These are phyloP conservation scores for Anas platyrhynchos DNA, from an alignment of 2,113 vertebrate genomes.

Conservation along the genomic window DNA sequence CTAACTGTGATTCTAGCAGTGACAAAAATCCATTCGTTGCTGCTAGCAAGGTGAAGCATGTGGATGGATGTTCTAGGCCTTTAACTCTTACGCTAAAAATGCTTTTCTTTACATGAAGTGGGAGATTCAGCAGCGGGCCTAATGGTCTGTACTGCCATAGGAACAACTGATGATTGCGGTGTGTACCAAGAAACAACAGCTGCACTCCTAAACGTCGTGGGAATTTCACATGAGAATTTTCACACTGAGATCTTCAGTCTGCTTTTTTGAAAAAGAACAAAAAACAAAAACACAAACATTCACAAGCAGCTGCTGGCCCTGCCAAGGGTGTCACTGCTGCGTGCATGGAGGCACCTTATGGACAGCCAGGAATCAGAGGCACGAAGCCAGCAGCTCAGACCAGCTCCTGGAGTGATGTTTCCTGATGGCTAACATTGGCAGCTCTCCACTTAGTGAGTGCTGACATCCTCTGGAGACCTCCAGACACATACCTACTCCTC, in stretches of 20 bases:
- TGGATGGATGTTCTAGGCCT: neutral
- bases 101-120: neutral
- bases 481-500: neutral
- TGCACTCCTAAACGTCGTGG: neutral
- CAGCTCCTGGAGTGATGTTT: neutral
- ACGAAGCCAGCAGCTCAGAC: neutral
- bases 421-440: rapidly evolving
- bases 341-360: neutral
- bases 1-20: neutral
- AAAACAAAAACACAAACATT: too few relatives aligned
- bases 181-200: neutral
- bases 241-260: neutral
- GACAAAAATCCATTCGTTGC: neutral
- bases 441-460: neutral
- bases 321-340: neutral
- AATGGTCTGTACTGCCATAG: neutral
- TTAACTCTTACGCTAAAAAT: neutral
- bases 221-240: neutral
- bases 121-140: neutral
- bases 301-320: neutral
- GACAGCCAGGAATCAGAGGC: neutral
- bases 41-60: neutral
- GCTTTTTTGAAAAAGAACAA: neutral
- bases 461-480: neutral
- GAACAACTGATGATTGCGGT: neutral